These are phyloP conservation scores for Drosophila nr. medialis DNA, from an alignment of 2,888 invertebrate genomes.

Conservation along the genomic window DNA sequence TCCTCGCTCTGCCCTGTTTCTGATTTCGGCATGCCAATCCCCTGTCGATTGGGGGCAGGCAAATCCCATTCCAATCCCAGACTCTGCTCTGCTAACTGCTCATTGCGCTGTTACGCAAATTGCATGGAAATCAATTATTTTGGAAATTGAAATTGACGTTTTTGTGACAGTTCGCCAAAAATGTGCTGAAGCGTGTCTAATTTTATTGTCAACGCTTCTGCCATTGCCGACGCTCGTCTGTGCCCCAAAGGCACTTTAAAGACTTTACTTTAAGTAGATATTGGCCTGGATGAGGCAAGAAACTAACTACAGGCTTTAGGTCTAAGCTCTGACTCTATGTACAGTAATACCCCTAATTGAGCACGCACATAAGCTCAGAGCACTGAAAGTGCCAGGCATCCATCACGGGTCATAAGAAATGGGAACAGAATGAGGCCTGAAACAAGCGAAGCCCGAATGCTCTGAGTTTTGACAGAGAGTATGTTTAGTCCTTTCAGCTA, in stretches of 20 bases:
- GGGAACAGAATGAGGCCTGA: not conserved
- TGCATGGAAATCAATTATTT: conserved; percentile 82
- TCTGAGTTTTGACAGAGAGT: not conserved
- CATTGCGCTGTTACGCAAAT: conserved; percentile 75
- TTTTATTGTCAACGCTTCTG: conserved; percentile 65
- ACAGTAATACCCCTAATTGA: conserved; percentile 61
- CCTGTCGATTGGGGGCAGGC: not conserved
- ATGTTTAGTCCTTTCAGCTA: not conserved
- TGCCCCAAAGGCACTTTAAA: conserved; percentile 35
- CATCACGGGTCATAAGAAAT: conserved; percentile 32
- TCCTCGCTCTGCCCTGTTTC: conserved; percentile 27
- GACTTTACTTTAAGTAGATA: conserved; percentile 14
- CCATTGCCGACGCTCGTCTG: conserved; percentile 12
- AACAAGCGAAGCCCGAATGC: conserved; percentile 13
- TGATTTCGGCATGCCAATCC: conserved; percentile 19
- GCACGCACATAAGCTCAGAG: conserved; percentile 63
- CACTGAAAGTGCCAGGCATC: conserved; percentile 50
- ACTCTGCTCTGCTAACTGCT: conserved; percentile 51
- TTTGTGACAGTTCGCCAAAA: conserved; percentile 75
- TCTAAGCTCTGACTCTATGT: conserved; percentile 23
- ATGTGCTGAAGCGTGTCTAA: conserved; percentile 76
- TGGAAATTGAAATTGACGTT: conserved; percentile 81
- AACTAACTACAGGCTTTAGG: conserved; percentile 6
- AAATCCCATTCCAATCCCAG: not conserved
- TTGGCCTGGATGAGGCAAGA: not conserved